phyloP scores from a whole-genome alignment of 2,113 vertebrate genomes.

The Promerops cafer region DNA sequence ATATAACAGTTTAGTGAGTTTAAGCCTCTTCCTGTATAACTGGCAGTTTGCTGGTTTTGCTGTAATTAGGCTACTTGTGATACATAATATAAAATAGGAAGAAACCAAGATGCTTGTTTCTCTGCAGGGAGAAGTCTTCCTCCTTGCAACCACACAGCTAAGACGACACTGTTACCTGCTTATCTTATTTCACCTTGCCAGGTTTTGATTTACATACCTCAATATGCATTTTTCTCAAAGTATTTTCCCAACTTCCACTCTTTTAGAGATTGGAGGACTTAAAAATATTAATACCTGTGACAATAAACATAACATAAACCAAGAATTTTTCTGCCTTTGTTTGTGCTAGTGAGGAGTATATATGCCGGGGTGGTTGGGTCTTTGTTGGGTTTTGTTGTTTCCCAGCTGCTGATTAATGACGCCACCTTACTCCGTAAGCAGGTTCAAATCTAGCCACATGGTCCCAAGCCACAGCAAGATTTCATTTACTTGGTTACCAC shows the following conservation, averaged over 20 bases:
- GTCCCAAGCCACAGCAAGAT: constrained; percentile 53
- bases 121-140: background rate
- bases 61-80: constrained; percentile 73
- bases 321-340: background rate
- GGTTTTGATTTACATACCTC: background rate
- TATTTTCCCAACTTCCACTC: background rate
- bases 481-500: constrained; percentile 63
- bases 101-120: constrained; percentile 6
- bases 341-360: background rate
- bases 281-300: background rate
- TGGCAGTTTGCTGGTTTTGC: constrained; percentile 67
- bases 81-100: constrained; percentile 49
- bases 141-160: background rate
- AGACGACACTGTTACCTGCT: background rate
- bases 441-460: constrained; percentile 37
- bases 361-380: background rate
- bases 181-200: background rate
- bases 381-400: constrained; percentile 22
- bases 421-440: constrained; percentile 6
- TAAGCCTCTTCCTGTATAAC: constrained; percentile 76
- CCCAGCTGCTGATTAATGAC: constrained; percentile 50
- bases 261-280: background rate
- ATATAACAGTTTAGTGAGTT: constrained; percentile 76
- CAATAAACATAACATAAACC: background rate
- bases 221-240: background rate